A percentile compares a stretch with the other conserved stretches of the same genome.
phyloP scores from a whole-genome alignment of 2,888 invertebrate species.

The Parapristionchus giblindavisi region DNA sequence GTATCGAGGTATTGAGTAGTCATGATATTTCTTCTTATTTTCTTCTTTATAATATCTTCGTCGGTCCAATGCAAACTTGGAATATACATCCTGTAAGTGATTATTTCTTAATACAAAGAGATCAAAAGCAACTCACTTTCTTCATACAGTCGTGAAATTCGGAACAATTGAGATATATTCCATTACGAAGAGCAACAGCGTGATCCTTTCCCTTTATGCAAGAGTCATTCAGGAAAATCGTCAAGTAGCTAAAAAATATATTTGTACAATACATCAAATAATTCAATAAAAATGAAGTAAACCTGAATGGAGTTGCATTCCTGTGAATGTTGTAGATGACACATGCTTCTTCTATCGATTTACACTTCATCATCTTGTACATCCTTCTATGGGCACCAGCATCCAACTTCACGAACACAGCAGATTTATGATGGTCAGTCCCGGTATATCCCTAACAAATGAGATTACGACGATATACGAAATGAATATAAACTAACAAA shows the following conservation, averaged over 20 bases:
- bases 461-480: too few relatives aligned
- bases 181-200: conserved; percentile 1
- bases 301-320: neutral
- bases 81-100: too few relatives aligned
- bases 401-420: conserved; percentile 1
- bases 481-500: too few relatives aligned
- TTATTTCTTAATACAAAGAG: neutral
- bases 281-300: neutral
- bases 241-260: neutral
- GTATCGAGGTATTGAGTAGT: too few relatives aligned
- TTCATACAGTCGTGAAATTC: neutral
- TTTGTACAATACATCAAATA: neutral
- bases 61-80: too few relatives aligned
- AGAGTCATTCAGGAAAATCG: conserved; percentile 6
- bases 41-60: too few relatives aligned
- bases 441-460: too few relatives aligned
- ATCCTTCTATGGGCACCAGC: neutral
- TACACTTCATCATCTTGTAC: too few relatives aligned
- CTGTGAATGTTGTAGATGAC: too few relatives aligned
- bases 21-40: neutral
- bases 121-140: neutral
- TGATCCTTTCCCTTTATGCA: neutral
- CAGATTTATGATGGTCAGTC: neutral
- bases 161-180: neutral
- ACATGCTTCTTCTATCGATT: too few relatives aligned